Percentiles rank a stretch among this genome's conserved stretches.
Evolutionary conservation across 23 tunicate genomes (phyloP).

Genomic region (Ciona savignyi): DNA sequence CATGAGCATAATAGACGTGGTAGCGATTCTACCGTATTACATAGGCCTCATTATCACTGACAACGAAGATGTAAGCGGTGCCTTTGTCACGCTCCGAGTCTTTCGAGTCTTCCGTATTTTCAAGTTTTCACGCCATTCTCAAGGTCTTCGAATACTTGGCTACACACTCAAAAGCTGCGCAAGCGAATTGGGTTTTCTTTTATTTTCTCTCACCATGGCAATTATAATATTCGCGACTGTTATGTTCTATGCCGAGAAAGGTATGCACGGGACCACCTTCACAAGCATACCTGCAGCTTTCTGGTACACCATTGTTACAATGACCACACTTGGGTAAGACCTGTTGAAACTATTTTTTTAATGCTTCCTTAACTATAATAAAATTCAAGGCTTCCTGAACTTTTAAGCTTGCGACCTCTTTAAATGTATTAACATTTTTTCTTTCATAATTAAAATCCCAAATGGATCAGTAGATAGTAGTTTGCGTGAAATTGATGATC

Average conservation of each 20-base stretch:
- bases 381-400: too few relatives aligned
- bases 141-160: conserved; percentile 93
- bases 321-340: conserved; percentile 98
- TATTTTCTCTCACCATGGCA: conserved; percentile 95
- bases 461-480: too few relatives aligned
- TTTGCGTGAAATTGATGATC: too few relatives aligned
- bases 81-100: conserved; percentile 99
- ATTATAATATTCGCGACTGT: conserved; percentile 98
- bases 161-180: conserved; percentile 98
- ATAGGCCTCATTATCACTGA: conserved; percentile 92
- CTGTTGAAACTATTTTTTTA: too few relatives aligned
- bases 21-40: conserved; percentile 96
- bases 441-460: not conserved
- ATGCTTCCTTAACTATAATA: too few relatives aligned
- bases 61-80: conserved; percentile 98
- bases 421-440: too few relatives aligned
- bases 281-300: conserved; percentile 85
- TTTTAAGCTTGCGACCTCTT: too few relatives aligned
- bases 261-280: conserved; percentile 60
- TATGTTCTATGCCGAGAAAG: conserved; percentile 98
- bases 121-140: conserved; percentile 97
- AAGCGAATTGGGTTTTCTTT: conserved; percentile 85
- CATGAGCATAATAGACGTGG: conserved; percentile 98
- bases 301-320: conserved; percentile 99
- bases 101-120: conserved; percentile 99